Conservation (phyloP, 2,888 invertebrate genomes). For the Onthophagus sagittarius region DNA sequence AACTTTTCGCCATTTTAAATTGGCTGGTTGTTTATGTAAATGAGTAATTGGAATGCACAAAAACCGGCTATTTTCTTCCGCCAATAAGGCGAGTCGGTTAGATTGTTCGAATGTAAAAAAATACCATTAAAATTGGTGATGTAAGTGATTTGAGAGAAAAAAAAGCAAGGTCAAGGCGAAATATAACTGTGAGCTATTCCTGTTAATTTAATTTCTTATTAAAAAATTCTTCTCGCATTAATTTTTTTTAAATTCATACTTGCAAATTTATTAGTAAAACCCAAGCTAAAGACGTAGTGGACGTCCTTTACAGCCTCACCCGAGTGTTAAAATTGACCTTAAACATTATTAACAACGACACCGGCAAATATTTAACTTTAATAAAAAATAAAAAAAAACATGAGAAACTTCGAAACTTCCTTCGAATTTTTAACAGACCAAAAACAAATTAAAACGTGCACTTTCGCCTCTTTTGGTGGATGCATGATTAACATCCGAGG, state of each 20-base stretch:
- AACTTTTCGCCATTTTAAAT: not conserved
- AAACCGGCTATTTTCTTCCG: not conserved
- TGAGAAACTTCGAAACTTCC: no score
- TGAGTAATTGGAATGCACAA: not conserved
- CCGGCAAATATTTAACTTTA: not conserved
- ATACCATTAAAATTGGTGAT: not conserved
- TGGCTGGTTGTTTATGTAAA: not conserved
- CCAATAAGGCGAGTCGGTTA: not conserved
- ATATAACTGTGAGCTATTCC: not conserved
- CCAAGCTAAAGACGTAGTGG: not conserved
- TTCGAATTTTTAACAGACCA: not conserved
- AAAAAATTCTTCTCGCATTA: no score
- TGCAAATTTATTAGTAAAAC: not conserved
- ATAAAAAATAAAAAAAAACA: no score
- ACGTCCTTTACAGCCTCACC: not conserved
- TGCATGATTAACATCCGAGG: not conserved
- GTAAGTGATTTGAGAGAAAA: not conserved
- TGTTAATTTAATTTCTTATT: not conserved
- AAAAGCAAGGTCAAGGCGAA: not conserved
- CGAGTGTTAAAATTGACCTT: not conserved
- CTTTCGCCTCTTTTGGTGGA: not conserved
- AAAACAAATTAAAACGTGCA: not conserved
- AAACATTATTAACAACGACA: not conserved
- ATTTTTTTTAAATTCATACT: no score
- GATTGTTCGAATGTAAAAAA: not conserved